Conservation (phyloP, 2,797 vertebrate genomes). For the Etheostoma perlongum region DNA sequence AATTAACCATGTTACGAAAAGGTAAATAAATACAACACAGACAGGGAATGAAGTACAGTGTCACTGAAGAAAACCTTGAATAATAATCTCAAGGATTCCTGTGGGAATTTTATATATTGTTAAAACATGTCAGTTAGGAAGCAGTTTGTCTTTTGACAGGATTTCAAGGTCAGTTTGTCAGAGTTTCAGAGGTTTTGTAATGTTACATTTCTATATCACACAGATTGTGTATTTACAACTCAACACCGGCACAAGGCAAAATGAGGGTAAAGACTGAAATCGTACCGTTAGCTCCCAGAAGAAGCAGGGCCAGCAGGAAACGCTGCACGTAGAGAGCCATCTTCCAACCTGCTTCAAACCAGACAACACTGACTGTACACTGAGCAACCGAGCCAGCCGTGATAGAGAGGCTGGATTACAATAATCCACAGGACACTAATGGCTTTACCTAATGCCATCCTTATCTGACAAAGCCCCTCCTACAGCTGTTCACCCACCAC, state of each 20-base stretch:
- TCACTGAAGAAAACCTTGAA: neutral
- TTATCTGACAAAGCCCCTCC: slow-evolving; percentile 82
- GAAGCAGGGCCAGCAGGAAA: slow-evolving; percentile 86
- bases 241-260: slow-evolving; percentile 5
- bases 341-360: slow-evolving; percentile 78
- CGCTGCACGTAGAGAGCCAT: slow-evolving; percentile 83
- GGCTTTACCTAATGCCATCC: slow-evolving; percentile 86
- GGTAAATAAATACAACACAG: slow-evolving; percentile 31
- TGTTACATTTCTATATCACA: neutral
- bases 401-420: slow-evolving; percentile 87
- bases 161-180: slow-evolving; percentile 11
- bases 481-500: slow-evolving; percentile 64
- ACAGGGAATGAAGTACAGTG: slow-evolving; percentile 4
- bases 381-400: slow-evolving; percentile 69
- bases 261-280: slow-evolving; percentile 29
- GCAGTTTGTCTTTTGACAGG: neutral
- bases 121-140: neutral
- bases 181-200: neutral
- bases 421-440: slow-evolving; percentile 88
- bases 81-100: slow-evolving; percentile 1
- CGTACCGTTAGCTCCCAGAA: slow-evolving; percentile 90
- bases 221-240: neutral
- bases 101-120: slow-evolving; percentile 8
- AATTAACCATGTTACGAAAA: slow-evolving; percentile 11
- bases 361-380: slow-evolving; percentile 59